Percentiles rank a stretch among this genome's conserved stretches.
These are phyloP conservation scores for Misgurnus anguillicaudatus DNA, from an alignment of 2,113 vertebrate species.

Conservation along the genomic window DNA sequence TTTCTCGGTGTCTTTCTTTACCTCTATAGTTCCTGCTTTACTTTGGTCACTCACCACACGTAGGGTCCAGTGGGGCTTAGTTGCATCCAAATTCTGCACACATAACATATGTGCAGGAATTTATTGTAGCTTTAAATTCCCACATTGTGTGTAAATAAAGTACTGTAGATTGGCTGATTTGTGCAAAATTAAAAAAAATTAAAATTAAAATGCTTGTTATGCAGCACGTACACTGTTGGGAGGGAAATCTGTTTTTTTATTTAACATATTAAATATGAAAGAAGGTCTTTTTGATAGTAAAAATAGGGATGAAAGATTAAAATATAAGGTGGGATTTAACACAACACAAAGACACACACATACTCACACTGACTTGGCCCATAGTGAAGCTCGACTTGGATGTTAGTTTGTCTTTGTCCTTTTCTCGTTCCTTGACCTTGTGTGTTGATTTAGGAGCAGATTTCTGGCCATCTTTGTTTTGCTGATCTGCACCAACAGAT, in stretches of 20 bases:
- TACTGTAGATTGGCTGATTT: too few relatives aligned
- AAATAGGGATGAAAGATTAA: not conserved
- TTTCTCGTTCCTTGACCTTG: slow-evolving; percentile 78
- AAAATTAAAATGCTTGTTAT: too few relatives aligned
- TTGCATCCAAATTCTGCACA: slow-evolving; percentile 66
- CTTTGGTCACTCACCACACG: slow-evolving; percentile 77
- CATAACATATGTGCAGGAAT: not conserved
- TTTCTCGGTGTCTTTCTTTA: slow-evolving; percentile 83
- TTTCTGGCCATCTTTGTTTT: slow-evolving; percentile 69
- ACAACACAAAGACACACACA: slow-evolving; percentile 25
- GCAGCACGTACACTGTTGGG: not conserved
- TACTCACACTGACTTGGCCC: slow-evolving; percentile 47
- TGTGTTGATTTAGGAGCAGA: slow-evolving; percentile 61
- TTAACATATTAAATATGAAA: not conserved
- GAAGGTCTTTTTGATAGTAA: not conserved
- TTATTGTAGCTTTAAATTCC: not conserved
- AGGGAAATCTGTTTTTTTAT: slow-evolving; percentile 2
- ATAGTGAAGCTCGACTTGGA: slow-evolving; percentile 62
- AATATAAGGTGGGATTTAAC: not conserved
- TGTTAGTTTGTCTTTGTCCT: slow-evolving; percentile 63
- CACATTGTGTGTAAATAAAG: too few relatives aligned
- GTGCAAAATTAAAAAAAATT: too few relatives aligned
- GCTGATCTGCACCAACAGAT: slow-evolving; percentile 40
- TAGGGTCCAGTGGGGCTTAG: slow-evolving; percentile 79
- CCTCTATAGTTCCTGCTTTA: slow-evolving; percentile 69